These are phyloP conservation scores for Haliaeetus albicilla DNA, from an alignment of 2,797 vertebrate species.

Conservation along the genomic window DNA sequence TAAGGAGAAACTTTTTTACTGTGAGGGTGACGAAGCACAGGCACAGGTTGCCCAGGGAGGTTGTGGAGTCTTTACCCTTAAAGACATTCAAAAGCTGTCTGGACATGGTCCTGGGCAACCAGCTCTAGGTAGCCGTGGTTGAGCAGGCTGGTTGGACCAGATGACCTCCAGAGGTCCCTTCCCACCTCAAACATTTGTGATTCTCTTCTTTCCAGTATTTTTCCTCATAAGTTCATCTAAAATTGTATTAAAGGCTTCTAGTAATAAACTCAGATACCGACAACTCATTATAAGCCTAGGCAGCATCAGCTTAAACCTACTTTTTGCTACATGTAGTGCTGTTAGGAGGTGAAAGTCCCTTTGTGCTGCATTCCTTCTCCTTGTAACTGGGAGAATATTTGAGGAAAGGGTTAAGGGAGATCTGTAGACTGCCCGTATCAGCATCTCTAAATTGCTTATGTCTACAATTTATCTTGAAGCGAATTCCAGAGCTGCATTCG, in stretches of 20 bases:
- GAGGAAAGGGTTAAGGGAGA: not conserved
- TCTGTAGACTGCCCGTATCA: not conserved
- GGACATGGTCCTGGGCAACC: too few species aligned
- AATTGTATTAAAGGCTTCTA: not conserved
- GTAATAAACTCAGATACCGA: not conserved
- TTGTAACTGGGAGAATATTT: not conserved
- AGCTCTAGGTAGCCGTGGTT: not conserved
- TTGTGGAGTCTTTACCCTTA: not conserved
- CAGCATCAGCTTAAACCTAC: not conserved
- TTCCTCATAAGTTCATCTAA: not conserved
- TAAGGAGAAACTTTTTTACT: not conserved
- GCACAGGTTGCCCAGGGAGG: not conserved
- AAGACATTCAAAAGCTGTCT: not conserved
- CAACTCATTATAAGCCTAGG: not conserved
- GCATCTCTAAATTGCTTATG: not conserved
- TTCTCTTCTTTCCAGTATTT: not conserved
- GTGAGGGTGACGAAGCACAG: not conserved
- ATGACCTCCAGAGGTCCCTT: not conserved
- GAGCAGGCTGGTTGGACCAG: not conserved
- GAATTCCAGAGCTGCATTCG: accelerated
- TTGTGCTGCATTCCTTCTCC: not conserved
- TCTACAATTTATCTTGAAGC: not conserved
- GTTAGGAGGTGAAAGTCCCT: not conserved
- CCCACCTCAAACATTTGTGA: not conserved
- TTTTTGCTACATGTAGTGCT: not conserved